A percentile compares a stretch with the other conserved stretches of the same genome.
phyloP scores from a whole-genome alignment of 1,140 invertebrate genomes.

The Drosophila eugracilis region DNA sequence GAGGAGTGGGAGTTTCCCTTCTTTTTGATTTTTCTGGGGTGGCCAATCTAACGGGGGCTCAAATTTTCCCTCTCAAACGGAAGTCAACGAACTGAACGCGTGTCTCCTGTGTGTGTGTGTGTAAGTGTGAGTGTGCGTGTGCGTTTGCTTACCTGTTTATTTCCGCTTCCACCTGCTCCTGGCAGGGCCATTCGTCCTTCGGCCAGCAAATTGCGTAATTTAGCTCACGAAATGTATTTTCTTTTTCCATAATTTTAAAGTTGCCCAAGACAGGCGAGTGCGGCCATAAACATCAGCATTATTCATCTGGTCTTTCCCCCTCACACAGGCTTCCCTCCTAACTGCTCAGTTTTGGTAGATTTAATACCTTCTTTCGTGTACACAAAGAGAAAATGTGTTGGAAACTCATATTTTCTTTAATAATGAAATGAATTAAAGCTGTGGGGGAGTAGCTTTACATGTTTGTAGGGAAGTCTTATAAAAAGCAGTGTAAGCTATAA shows the following conservation, averaged over 20 bases:
- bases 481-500: too few species aligned
- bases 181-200: slow-evolving; percentile 9
- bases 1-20: neutral
- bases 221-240: slow-evolving; percentile 54
- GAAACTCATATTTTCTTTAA: neutral
- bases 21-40: neutral
- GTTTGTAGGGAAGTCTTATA: too few species aligned
- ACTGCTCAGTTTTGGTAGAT: slow-evolving; percentile 43
- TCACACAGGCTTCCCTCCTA: neutral
- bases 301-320: slow-evolving; percentile 34
- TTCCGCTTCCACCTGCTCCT: slow-evolving; percentile 46
- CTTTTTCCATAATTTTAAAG: slow-evolving; percentile 47
- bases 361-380: slow-evolving; percentile 29
- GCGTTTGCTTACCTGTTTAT: slow-evolving; percentile 49
- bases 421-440: too few species aligned
- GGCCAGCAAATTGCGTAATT: slow-evolving; percentile 63
- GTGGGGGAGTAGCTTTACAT: too few species aligned
- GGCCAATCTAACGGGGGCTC: slow-evolving; percentile 4
- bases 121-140: slow-evolving; percentile 14
- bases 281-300: slow-evolving; percentile 53
- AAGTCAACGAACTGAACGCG: slow-evolving; percentile 50
- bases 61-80: slow-evolving; percentile 15
- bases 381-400: too few species aligned
- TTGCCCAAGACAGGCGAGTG: slow-evolving; percentile 9
- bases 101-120: slow-evolving; percentile 34